Evolutionary conservation across 2,113 vertebrate species (phyloP).

Genomic region (Ornithorhynchus anatinus): DNA sequence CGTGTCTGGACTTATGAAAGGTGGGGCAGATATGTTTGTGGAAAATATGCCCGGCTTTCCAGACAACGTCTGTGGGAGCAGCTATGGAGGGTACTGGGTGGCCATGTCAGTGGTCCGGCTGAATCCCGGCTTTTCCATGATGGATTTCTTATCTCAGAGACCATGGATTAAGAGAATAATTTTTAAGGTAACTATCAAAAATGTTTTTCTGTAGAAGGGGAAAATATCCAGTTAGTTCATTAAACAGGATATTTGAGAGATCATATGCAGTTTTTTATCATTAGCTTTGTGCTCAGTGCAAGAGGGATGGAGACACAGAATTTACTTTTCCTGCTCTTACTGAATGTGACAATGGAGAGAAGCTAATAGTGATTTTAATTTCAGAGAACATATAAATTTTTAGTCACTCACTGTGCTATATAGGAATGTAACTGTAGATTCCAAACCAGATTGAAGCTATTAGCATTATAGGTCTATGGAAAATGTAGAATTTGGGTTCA

Average conservation of each 20-base stretch:
- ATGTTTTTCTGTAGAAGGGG: background rate
- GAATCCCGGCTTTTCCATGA: constrained; percentile 92
- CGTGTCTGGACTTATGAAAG: constrained; percentile 93
- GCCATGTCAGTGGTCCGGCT: constrained; percentile 83
- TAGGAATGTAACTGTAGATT: no score
- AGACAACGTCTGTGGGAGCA: constrained; percentile 92
- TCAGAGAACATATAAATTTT: no score
- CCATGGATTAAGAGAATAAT: constrained; percentile 92
- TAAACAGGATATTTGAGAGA: background rate
- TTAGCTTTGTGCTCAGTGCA: no score
- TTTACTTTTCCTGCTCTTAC: no score
- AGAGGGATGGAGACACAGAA: no score
- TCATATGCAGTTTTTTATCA: background rate
- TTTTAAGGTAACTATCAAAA: constrained; percentile 84
- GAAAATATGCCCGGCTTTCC: constrained; percentile 96
- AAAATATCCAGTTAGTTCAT: background rate
- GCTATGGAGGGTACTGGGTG: constrained; percentile 94
- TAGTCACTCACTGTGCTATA: no score
- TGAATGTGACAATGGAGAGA: no score
- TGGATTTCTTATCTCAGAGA: constrained; percentile 93
- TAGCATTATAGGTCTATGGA: no score
- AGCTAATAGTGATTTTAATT: no score
- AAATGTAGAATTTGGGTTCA: no score
- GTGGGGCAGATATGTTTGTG: constrained; percentile 92
- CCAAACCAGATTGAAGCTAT: no score